Evolutionary conservation across 2,113 vertebrate genomes (phyloP).

Genomic region (Gymnorhina tibicen): DNA sequence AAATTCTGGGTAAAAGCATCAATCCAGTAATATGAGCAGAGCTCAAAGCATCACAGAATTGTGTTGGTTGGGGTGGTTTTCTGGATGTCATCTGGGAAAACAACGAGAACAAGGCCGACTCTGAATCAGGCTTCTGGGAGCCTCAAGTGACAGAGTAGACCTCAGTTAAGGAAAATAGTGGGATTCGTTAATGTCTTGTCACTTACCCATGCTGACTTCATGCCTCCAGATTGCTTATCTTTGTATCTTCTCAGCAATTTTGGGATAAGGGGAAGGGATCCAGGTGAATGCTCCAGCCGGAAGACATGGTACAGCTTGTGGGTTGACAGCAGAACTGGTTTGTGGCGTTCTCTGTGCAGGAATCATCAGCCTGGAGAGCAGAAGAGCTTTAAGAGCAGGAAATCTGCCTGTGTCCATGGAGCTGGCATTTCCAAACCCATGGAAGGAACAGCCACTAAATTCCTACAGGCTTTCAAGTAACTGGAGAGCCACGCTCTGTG

Average conservation of each 20-base stretch:
- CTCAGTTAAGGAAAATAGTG: neutral
- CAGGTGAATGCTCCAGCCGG: neutral
- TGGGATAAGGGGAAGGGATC: neutral
- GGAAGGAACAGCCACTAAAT: neutral
- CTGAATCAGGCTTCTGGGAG: neutral
- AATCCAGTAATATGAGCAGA: neutral
- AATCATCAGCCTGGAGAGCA: neutral
- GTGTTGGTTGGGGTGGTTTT: neutral
- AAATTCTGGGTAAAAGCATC: neutral
- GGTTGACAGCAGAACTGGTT: neutral
- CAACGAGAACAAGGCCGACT: neutral
- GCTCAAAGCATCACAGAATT: neutral
- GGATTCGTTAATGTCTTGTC: neutral
- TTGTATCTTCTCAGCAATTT: neutral
- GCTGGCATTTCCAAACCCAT: neutral
- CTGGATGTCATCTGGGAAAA: neutral
- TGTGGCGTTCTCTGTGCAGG: neutral
- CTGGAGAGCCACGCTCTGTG: neutral
- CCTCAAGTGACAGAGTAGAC: accelerated
- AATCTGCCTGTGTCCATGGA: neutral
- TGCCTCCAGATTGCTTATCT: neutral
- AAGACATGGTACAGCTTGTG: neutral
- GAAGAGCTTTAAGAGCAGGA: neutral
- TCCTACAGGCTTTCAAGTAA: neutral
- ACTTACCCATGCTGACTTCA: neutral